phyloP scores from a whole-genome alignment of 2,113 vertebrate species.

The Hystrix cristata region DNA sequence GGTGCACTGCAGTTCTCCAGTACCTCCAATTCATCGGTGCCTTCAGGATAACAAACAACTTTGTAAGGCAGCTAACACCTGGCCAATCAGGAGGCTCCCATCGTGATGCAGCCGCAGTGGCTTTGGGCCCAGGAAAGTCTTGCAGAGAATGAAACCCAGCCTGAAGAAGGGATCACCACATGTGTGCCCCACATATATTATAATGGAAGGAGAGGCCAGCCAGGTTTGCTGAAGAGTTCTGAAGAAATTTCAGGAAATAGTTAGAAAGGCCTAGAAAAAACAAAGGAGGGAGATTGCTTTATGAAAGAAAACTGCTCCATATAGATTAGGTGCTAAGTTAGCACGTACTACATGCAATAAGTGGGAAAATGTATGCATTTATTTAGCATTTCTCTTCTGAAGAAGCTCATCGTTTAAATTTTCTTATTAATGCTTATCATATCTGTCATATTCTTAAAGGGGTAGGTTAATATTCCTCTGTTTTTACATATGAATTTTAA shows the following conservation, averaged over 20 bases:
- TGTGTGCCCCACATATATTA: too few relatives aligned
- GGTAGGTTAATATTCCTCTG: not conserved
- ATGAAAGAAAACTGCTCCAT: not conserved
- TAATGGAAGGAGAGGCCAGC: not conserved
- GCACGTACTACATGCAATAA: not conserved
- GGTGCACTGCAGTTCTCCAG: not conserved
- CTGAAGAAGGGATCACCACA: not conserved
- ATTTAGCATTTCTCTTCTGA: not conserved
- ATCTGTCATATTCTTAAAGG: not conserved
- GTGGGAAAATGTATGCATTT: not conserved
- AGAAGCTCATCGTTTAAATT: not conserved
- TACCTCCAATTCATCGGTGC: not conserved
- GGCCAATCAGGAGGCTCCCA: not conserved
- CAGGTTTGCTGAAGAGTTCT: not conserved
- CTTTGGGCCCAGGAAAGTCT: slow-evolving; percentile 6
- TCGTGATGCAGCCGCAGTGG: fast-evolving
- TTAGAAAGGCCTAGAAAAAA: not conserved
- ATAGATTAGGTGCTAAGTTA: not conserved
- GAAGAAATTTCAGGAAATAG: not conserved
- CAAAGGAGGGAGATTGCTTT: not conserved
- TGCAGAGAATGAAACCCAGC: not conserved
- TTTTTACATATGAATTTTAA: not conserved
- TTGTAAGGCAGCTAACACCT: not conserved
- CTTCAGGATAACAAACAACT: not conserved
- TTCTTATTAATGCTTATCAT: not conserved